Conservation (phyloP, 2,888 invertebrate genomes). For the Gryllus longicercus region DNA sequence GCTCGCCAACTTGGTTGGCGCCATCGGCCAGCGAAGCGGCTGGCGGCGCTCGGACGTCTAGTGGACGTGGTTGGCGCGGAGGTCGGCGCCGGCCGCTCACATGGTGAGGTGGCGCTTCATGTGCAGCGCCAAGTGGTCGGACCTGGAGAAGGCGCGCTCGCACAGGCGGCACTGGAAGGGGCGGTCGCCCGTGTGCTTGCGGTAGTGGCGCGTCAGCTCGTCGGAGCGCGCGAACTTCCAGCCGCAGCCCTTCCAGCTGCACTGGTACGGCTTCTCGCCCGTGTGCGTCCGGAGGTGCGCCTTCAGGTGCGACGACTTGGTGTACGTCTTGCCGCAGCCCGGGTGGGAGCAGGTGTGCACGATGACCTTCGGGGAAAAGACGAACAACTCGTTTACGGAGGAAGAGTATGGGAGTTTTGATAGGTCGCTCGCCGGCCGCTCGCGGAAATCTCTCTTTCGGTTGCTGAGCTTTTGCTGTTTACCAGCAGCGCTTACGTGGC, state of each 20-base stretch:
- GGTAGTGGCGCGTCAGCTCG: conserved; percentile 56
- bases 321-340: conserved; percentile 56
- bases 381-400: too few relatives aligned
- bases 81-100: conserved; percentile 28
- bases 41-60: too few relatives aligned
- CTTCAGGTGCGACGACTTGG: conserved; percentile 57
- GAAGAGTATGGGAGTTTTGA: too few relatives aligned
- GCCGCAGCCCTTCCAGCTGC: conserved; percentile 57
- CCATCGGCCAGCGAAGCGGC: too few relatives aligned
- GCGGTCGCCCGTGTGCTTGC: conserved; percentile 53
- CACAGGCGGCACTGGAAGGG: conserved; percentile 62
- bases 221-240: conserved; percentile 60
- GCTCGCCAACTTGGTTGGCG: too few relatives aligned
- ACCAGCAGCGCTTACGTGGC: conserved; percentile 52
- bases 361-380: conserved; percentile 44
- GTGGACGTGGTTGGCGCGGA: background rate
- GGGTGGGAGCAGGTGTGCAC: conserved; percentile 49
- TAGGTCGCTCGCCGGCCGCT: too few relatives aligned
- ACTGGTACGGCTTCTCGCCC: conserved; percentile 57
- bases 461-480: conserved; percentile 43
- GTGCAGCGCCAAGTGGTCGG: conserved; percentile 60
- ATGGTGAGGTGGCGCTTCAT: conserved; percentile 55
- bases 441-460: too few relatives aligned
- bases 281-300: conserved; percentile 56
- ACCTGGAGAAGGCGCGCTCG: conserved; percentile 58